Conservation (phyloP, 64 coral and sea anemone species). For the Pocillopora damicornis region DNA sequence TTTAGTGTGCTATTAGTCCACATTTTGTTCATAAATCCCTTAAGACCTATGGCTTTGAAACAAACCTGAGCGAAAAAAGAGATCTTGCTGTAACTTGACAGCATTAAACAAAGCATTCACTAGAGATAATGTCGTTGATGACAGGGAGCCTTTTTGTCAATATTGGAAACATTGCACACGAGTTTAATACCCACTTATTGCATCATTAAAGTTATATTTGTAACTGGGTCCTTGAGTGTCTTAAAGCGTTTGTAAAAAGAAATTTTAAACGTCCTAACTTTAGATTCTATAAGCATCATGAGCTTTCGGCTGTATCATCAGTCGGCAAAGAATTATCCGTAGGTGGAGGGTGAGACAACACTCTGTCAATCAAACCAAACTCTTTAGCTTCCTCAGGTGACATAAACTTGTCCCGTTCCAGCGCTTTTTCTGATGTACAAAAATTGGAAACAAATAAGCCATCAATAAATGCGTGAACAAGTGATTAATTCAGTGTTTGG, state of each 20-base stretch:
- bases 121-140: too few relatives aligned
- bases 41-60: too few relatives aligned
- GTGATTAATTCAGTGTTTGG: background rate
- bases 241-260: background rate
- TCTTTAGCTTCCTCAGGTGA: slow-evolving; percentile 91
- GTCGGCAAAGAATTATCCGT: background rate
- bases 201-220: background rate
- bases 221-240: background rate
- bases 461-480: background rate
- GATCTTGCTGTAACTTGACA: too few relatives aligned
- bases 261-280: background rate
- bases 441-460: background rate
- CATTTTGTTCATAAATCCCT: too few relatives aligned
- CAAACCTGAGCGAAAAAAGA: too few relatives aligned
- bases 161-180: too few relatives aligned
- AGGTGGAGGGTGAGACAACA: slow-evolving; percentile 76
- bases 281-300: background rate
- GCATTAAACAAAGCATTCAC: too few relatives aligned
- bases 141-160: too few relatives aligned
- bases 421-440: slow-evolving; percentile 65
- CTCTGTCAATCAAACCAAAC: slow-evolving; percentile 95
- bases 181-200: too few relatives aligned
- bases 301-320: background rate
- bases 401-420: slow-evolving; percentile 98
- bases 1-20: background rate